Evolutionary conservation across 2,797 vertebrate genomes (phyloP).

Genomic region (Oreonectes daqikongensis): DNA sequence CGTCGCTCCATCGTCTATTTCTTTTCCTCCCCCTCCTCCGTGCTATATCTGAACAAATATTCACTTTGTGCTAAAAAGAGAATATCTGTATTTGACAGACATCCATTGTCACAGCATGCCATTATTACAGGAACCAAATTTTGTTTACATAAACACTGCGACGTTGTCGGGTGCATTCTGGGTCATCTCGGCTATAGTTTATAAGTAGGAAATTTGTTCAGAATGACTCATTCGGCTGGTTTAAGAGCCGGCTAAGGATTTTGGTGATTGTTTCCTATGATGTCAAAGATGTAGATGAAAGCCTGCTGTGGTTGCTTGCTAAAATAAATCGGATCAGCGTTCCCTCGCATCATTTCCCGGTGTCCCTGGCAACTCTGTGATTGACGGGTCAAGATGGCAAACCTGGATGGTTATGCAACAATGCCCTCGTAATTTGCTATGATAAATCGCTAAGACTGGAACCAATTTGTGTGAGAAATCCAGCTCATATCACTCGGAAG

Average conservation of each 20-base stretch:
- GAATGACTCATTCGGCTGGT: background rate
- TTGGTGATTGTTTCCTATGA: background rate
- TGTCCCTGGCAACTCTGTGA: constrained; percentile 77
- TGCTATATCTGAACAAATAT: constrained; percentile 53
- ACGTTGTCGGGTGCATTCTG: constrained; percentile 21
- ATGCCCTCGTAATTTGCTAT: constrained; percentile 78
- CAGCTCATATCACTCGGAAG: constrained; percentile 78
- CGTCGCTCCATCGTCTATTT: constrained; percentile 7
- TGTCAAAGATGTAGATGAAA: background rate
- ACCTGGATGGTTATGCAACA: constrained; percentile 71
- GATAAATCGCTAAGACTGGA: constrained; percentile 82
- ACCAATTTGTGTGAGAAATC: constrained; percentile 80
- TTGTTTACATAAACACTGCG: constrained; percentile 45
- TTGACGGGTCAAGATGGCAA: constrained; percentile 81
- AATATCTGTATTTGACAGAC: constrained; percentile 47
- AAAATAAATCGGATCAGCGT: constrained; percentile 71
- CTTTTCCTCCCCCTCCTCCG: constrained; percentile 18
- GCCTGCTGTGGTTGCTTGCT: constrained; percentile 9
- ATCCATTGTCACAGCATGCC: constrained; percentile 40
- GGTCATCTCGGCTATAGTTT: constrained; percentile 4
- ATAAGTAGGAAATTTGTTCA: constrained; percentile 1
- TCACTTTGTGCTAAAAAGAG: constrained; percentile 56
- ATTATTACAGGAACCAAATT: constrained; percentile 51
- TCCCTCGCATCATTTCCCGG: constrained; percentile 76
- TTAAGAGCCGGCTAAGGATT: background rate